These are phyloP conservation scores for Philotrypesis tridentata DNA, from an alignment of 1,140 invertebrate species.

Conservation along the genomic window DNA sequence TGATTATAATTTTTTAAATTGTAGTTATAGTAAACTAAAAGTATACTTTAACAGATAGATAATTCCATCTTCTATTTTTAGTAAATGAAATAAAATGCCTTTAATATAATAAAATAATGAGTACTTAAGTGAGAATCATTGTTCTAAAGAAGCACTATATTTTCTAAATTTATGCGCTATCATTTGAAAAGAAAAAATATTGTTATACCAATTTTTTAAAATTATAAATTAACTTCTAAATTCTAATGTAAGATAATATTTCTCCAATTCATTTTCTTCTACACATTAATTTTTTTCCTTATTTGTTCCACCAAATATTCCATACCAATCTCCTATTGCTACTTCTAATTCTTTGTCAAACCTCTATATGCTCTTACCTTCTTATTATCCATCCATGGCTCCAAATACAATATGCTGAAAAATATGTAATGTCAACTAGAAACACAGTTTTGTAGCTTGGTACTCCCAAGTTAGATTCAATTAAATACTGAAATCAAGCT, in stretches of 20 bases:
- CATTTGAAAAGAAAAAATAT: slow-evolving; percentile 43
- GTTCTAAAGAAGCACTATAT: slow-evolving; percentile 70
- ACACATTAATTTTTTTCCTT: background rate
- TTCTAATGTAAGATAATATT: background rate
- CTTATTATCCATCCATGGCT: slow-evolving; percentile 13
- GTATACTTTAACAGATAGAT: too few species aligned
- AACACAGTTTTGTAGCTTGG: slow-evolving; percentile 46
- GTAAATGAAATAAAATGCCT: too few species aligned
- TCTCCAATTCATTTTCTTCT: background rate
- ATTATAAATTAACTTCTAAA: too few species aligned
- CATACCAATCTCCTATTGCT: background rate
- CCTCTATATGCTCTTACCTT: background rate
- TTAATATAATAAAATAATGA: slow-evolving; percentile 53
- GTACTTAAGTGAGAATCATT: slow-evolving; percentile 63
- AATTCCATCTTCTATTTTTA: slow-evolving; percentile 56
- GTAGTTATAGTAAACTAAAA: too few species aligned
- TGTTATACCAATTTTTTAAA: background rate
- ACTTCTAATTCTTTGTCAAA: background rate
- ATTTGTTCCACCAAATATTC: background rate
- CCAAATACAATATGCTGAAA: slow-evolving; percentile 22
- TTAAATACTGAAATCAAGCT: slow-evolving; percentile 7
- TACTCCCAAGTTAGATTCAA: slow-evolving; percentile 39
- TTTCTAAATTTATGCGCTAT: slow-evolving; percentile 44
- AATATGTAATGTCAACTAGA: background rate
- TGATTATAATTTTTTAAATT: too few species aligned